Evolutionary conservation across 2,797 vertebrate species (phyloP), one percentile per base, ranked within the genome.

Genomic region (Fratercula arctica): DNA sequence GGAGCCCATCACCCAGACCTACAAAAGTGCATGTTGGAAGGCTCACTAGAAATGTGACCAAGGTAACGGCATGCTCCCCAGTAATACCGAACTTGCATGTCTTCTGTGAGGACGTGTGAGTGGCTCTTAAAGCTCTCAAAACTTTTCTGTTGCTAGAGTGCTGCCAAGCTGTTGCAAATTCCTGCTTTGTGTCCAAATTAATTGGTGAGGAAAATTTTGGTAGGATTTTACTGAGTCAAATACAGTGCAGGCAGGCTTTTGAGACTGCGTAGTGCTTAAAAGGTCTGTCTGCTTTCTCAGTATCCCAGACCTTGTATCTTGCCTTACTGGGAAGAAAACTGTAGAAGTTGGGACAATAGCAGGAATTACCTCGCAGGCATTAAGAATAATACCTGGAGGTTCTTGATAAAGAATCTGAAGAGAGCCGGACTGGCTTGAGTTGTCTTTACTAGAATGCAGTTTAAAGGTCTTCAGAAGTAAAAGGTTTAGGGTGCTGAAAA

Each of bases 11-110:
- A 16, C 99, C 99, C 9, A 99, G 99, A 91, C 99, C 99, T 79
- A 99, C 99, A 10, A 99, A 99, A 97, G 98, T 99, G 70, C 99
- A 99, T 25, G 97, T 99, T 46, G 99, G 99, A 61, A 98, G 99
- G 37, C 98, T 99, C 74, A 99, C 99, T 31, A 98, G 98, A 91
- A 99, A 99, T 2, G 99, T 99, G 88, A 99, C 99, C 43, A 99
- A 99, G 99, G 99, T 99, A 88, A 95, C 5, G 29, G 12, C 33
- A 0, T 10, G 28, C n/a, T 75, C 4, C 29, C 20, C 13, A 35
- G 13, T 23, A 26, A 24, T 25, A 16, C 3, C 45, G 37, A 12
- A 24, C 24, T 57, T 35, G 5, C 21, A 0, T 37, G 8, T 53
- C 28, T 53, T 37, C 18, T 41, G 4, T 35, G 69, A 72, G 17